phyloP scores from a whole-genome alignment of 2,797 vertebrate genomes.

The Phalanger gymnotis region DNA sequence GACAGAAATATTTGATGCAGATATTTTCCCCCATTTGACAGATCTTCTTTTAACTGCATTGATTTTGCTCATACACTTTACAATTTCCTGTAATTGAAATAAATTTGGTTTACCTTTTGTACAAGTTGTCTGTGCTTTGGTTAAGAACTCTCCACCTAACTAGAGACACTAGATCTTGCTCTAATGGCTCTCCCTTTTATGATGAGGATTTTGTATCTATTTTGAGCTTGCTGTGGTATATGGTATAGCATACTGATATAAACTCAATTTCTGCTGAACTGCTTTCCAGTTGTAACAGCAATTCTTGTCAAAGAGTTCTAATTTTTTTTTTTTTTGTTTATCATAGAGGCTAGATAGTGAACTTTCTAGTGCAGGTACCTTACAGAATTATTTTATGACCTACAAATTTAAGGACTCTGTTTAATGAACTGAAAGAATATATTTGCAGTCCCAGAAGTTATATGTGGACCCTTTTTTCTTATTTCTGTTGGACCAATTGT shows the following conservation, averaged over 20 bases:
- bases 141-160: not conserved
- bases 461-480: not conserved
- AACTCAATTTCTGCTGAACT: not conserved
- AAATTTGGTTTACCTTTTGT: not conserved
- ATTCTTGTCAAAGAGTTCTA: not conserved
- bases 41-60: not conserved
- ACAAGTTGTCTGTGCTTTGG: not conserved
- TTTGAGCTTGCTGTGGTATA: not conserved
- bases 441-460: not conserved
- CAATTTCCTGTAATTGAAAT: not conserved
- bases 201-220: not conserved
- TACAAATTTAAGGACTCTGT: not conserved
- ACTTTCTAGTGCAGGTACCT: not conserved
- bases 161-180: not conserved
- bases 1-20: not conserved
- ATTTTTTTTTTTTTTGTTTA: not conserved
- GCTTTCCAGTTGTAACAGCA: not conserved
- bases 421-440: not conserved
- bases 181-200: not conserved
- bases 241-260: not conserved
- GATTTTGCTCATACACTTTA: not conserved
- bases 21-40: not conserved
- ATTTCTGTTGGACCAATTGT: not conserved
- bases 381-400: not conserved
- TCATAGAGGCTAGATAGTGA: not conserved